A percentile compares a stretch with the other conserved stretches of the same genome.
Conservation (phyloP, 2,797 vertebrate species). For the Triplophysa yarkandensis region DNA sequence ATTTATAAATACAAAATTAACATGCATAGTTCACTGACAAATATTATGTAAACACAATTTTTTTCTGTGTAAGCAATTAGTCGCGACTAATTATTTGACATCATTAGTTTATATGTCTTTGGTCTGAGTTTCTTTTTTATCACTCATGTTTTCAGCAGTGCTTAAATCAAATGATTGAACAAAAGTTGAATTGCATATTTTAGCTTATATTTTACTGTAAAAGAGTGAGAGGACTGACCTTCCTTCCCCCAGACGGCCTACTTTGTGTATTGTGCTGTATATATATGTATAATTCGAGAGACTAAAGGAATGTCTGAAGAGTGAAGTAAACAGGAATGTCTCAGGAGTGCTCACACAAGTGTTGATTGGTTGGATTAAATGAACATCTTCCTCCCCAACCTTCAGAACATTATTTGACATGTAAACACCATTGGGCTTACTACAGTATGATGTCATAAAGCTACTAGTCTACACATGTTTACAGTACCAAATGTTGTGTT, state of each 20-base stretch:
- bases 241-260: not conserved
- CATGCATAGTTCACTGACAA: no score
- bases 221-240: no score
- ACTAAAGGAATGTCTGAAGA: not conserved
- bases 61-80: no score
- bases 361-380: conserved; percentile 7
- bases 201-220: no score
- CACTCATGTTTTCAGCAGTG: no score
- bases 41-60: no score
- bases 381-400: not conserved
- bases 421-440: not conserved
- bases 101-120: no score
- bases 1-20: no score
- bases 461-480: conserved; percentile 58
- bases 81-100: no score
- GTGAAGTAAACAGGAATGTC: not conserved
- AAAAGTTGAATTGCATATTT: no score
- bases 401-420: not conserved
- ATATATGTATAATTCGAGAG: not conserved
- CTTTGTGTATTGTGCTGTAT: not conserved
- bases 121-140: no score
- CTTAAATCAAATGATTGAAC: no score
- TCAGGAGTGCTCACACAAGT: not conserved
- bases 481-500: not conserved
- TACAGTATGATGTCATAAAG: conserved; percentile 27